Conservation (phyloP, 2,113 vertebrate species). For the Anoura caudifer region DNA sequence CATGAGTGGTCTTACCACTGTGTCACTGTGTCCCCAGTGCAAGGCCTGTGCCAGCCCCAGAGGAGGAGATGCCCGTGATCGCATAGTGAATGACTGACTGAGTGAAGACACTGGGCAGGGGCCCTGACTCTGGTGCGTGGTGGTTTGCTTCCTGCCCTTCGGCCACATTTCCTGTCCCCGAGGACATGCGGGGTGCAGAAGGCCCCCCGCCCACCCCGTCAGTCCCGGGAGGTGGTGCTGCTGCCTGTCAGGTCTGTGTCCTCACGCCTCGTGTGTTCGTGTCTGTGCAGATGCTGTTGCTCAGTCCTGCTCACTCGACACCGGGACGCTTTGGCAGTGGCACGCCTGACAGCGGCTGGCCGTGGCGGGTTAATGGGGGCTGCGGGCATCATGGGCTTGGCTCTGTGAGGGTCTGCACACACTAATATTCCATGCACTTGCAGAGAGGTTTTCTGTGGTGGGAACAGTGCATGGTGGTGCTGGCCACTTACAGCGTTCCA, state of each 20-base stretch:
- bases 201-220: no score
- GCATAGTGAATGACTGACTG: fast-evolving
- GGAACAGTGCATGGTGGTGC: neutral
- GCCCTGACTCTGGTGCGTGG: neutral
- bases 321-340: neutral
- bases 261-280: neutral
- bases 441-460: neutral
- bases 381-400: neutral
- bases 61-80: neutral
- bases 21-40: neutral
- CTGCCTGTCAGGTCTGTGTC: no score
- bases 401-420: neutral
- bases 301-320: neutral
- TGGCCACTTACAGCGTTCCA: no score
- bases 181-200: neutral
- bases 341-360: neutral
- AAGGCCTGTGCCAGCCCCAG: neutral
- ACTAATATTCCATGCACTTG: fast-evolving
- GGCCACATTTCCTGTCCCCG: neutral
- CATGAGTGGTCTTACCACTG: fast-evolving
- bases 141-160: neutral
- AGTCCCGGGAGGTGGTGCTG: fast-evolving
- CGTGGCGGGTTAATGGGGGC: neutral
- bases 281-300: neutral
- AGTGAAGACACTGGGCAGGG: neutral